Base-by-base conservation (phyloP, 2,888 invertebrate genomes). In the Baronia brevicornis region DNA sequence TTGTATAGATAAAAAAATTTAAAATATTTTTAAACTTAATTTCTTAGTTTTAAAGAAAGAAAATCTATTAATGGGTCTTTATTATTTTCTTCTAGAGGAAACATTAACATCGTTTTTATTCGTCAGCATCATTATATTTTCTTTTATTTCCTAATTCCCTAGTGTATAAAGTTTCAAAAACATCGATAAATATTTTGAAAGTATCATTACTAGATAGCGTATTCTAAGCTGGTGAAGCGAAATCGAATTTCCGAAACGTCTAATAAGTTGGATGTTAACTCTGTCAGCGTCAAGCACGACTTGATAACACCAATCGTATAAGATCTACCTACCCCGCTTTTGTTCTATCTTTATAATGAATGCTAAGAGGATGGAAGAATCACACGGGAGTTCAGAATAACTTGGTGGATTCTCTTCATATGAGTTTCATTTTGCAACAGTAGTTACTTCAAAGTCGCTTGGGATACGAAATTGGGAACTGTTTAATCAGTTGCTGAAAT, bases 161-260 rank as follows among this genome's bases (percentile, higher is more conserved):
- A n/a, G n/a, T n/a, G n/a, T n/a, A n/a, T n/a, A n/a, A n/a, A n/a
- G n/a, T n/a, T n/a, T n/a, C n/a, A n/a, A n/a, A n/a, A n/a, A n/a
- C n/a, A n/a, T n/a, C n/a, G n/a, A n/a, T n/a, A n/a, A n/a, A n/a
- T n/a, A 34, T 10, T 21, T 7, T 13, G n/a, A 14, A 2, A 7
- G n/a, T 27, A 39, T 27, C 65, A 52, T 46, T 66, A 27, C 68
- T 68, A 64, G 28, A 36, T 52, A 54, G 54, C 56, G 45, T 63
- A 66, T 68, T 63, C 68, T 54, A 64, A 69, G 68, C 69, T 72
- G 68, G 70, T 68, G 68, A 66, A 69, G 74, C 69, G 62, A 78
- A 79, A 80, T 79, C 78, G 74, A 79, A 80, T 80, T 80, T 80
- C 79, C 78, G 77, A 78, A 80, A 78, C 70, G 78, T 82, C 79